phyloP scores from a whole-genome alignment of 2,113 vertebrate genomes.

The Desmodus rotundus region DNA sequence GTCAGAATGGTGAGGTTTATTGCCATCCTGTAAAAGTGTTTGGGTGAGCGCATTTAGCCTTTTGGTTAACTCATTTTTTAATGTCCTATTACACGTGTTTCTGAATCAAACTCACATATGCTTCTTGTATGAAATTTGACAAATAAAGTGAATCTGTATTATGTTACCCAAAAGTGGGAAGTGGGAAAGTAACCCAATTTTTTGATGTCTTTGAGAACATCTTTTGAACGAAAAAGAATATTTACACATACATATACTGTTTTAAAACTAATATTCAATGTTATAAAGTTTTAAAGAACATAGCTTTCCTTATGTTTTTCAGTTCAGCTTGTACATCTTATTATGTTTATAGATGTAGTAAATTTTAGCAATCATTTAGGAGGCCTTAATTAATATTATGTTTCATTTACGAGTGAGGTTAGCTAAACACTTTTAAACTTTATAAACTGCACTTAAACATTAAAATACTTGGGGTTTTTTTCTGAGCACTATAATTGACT shows the following conservation, averaged over 20 bases:
- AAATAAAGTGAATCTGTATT: background rate
- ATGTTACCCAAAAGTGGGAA: background rate
- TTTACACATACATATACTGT: background rate
- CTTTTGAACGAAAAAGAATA: background rate
- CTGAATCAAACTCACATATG: background rate
- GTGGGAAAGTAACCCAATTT: background rate
- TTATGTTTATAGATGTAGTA: background rate
- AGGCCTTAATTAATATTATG: background rate
- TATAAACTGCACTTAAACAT: background rate
- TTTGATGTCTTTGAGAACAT: background rate
- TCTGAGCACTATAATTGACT: background rate
- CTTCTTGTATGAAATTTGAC: background rate
- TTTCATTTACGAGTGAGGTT: background rate
- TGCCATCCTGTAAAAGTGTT: background rate
- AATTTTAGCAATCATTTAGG: background rate
- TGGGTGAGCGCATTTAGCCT: background rate
- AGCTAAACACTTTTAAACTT: background rate
- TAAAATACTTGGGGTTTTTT: background rate
- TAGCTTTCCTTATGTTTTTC: background rate
- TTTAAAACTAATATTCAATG: background rate
- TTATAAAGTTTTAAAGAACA: background rate
- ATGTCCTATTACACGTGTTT: background rate
- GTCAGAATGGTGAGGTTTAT: background rate
- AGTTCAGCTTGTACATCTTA: background rate
- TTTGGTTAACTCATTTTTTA: background rate